Conservation (phyloP, 2,797 vertebrate genomes). For the Echiichthys vipera region DNA sequence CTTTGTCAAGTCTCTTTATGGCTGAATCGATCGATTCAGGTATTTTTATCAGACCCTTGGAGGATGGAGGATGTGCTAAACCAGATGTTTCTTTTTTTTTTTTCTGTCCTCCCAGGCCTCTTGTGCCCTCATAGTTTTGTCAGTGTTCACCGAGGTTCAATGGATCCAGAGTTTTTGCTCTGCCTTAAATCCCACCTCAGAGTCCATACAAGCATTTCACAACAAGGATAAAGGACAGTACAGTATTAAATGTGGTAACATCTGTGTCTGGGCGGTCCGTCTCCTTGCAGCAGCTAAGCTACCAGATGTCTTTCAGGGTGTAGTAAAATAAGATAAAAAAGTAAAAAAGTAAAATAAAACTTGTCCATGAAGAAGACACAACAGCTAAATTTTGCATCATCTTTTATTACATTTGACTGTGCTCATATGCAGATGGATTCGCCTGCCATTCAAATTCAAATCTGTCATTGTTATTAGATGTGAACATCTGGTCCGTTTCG, state of each 20-base stretch:
- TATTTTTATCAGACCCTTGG: conserved; percentile 17
- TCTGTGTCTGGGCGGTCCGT: conserved; percentile 28
- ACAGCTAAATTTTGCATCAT: not conserved
- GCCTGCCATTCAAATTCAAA: conserved; percentile 34
- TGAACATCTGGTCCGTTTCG: conserved; percentile 61
- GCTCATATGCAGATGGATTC: conserved; percentile 12
- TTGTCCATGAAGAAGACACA: not conserved
- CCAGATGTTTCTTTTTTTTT: conserved; percentile 51
- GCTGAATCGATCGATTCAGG: not conserved
- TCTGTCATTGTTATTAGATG: conserved; percentile 26
- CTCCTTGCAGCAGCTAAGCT: conserved; percentile 15
- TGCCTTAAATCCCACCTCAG: conserved; percentile 52
- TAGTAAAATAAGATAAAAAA: no score
- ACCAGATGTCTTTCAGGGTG: conserved; percentile 45
- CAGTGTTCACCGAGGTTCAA: conserved; percentile 41
- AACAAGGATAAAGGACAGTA: conserved; percentile 27
- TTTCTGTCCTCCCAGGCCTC: conserved; percentile 10
- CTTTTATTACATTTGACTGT: conserved; percentile 2
- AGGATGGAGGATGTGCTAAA: conserved; percentile 12
- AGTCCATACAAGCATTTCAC: conserved; percentile 54
- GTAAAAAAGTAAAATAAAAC: not conserved
- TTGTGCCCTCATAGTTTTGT: conserved; percentile 37
- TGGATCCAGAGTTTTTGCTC: conserved; percentile 50
- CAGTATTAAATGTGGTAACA: conserved; percentile 62
- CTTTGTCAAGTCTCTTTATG: not conserved